Base-by-base conservation (phyloP, 2,888 invertebrate species). In the Schrankia costaestrigalis region DNA sequence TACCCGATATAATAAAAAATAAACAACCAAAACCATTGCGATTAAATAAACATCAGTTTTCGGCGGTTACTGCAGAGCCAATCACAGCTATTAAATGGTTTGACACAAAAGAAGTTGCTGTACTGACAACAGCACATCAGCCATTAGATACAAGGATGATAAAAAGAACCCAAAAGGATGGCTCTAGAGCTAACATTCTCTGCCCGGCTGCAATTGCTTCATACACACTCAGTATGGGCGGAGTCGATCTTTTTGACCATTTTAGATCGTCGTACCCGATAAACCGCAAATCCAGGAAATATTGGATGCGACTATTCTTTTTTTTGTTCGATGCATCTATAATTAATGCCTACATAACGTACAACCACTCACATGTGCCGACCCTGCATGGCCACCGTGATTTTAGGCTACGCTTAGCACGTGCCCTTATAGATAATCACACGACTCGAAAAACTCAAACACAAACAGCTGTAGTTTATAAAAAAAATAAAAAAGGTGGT, bases 111-210 rank as follows among this genome's bases (percentile, higher is more conserved):
- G 46, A 52, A 22, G 49, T 54, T 1, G 26, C 13, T 31, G 35
- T 63, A 6, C 46, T 50, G 13, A 38, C 60, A 3, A 57, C 61
- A 19, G 61, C 61, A 17, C 51, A 53, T 46, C 33, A 57, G 3
- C 59, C 59, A 31, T 29, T 3, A 8, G 52, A 56, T 15, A 31
- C 36, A 21, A 35, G 29, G 15, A 11, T 18, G n/a, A 47, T 61
- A 21, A 49, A 63, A 38, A 56, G 63, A 38, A 66, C 62, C 11
- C 63, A 67, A 53, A 63, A 59, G 32, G 59, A 68, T 46, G 68
- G 65, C 11, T 41, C 59, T 21, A 65, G 41, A 54, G 25, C 12
- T 35, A 49, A 61, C 6, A 50, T 64, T 39, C 46, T 62, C 10
- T 63, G 61, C 40, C 65, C 65, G 10, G 47, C 36, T 37, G 60